Percentiles rank a stretch among this genome's conserved stretches.
Evolutionary conservation across 2,797 vertebrate species (phyloP).

Genomic region (Sebastes variabilis): DNA sequence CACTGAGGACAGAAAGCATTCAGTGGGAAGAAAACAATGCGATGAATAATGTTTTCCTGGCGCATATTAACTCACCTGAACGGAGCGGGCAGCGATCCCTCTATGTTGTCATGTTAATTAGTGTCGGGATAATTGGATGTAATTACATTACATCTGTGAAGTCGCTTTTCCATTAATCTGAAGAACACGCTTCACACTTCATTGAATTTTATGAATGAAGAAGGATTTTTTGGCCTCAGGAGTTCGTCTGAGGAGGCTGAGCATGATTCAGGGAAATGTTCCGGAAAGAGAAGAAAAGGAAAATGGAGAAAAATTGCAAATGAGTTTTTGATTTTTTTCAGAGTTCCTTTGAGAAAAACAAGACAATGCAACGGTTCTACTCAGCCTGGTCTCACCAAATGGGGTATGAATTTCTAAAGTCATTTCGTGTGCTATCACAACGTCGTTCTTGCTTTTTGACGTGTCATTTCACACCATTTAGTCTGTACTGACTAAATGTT

Average conservation of each 20-base stretch:
- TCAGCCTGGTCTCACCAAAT: not conserved
- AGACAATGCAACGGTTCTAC: not conserved
- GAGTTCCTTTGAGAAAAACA: not conserved
- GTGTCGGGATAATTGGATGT: slow-evolving; percentile 19
- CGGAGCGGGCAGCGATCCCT: not conserved
- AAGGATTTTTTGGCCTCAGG: not conserved
- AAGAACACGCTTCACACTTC: not conserved
- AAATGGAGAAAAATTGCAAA: not conserved
- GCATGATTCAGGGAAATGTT: not conserved
- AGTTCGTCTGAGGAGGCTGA: not conserved
- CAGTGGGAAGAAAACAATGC: not conserved
- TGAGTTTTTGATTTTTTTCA: not conserved
- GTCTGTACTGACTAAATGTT: no score
- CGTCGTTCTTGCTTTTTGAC: no score
- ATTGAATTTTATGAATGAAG: not conserved
- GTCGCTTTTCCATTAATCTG: not conserved
- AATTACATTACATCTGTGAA: slow-evolving; percentile 8
- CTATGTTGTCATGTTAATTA: slow-evolving; percentile 1
- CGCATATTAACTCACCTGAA: not conserved
- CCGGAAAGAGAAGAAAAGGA: not conserved
- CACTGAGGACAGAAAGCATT: not conserved
- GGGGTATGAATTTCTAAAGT: not conserved
- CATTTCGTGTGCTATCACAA: not conserved
- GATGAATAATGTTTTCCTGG: not conserved
- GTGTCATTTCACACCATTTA: no score